Conservation (phyloP, 2,797 vertebrate genomes). For the Bucorvus abyssinicus region DNA sequence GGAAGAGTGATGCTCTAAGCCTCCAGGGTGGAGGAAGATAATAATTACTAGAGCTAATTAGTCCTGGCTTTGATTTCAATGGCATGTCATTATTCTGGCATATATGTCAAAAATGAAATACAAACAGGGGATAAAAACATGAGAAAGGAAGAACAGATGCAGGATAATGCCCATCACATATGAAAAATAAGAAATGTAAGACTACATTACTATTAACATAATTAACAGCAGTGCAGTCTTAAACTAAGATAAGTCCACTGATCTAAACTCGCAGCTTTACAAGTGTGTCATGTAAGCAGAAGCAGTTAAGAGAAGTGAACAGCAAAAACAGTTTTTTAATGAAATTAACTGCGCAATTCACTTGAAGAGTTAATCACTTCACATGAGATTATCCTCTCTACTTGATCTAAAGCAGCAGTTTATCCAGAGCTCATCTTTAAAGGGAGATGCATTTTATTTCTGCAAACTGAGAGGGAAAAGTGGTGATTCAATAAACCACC, state of each 20-base stretch:
- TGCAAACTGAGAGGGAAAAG: not conserved
- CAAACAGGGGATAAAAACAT: not conserved
- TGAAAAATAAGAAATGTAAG: not conserved
- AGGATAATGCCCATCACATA: not conserved
- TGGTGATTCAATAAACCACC: not conserved
- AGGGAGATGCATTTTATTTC: not conserved
- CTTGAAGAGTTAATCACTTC: not conserved
- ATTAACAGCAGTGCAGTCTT: not conserved
- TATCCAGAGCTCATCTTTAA: not conserved
- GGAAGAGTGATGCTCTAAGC: not conserved
- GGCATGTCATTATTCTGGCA: not conserved
- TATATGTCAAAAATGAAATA: not conserved
- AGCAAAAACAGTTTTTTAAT: not conserved
- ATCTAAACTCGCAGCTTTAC: not conserved
- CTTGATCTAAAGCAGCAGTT: not conserved
- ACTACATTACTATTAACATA: not conserved
- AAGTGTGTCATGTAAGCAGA: not conserved
- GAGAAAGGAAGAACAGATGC: not conserved
- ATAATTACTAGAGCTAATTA: constrained; percentile 2
- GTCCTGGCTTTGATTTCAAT: constrained; percentile 1
- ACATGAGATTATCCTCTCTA: not conserved
- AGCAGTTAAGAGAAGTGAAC: not conserved
- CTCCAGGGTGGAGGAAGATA: not conserved
- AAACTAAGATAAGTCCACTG: not conserved
- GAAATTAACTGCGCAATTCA: not conserved